Evolutionary conservation across 2,797 vertebrate genomes (phyloP).

Genomic region (Brotogeris chrysoptera): DNA sequence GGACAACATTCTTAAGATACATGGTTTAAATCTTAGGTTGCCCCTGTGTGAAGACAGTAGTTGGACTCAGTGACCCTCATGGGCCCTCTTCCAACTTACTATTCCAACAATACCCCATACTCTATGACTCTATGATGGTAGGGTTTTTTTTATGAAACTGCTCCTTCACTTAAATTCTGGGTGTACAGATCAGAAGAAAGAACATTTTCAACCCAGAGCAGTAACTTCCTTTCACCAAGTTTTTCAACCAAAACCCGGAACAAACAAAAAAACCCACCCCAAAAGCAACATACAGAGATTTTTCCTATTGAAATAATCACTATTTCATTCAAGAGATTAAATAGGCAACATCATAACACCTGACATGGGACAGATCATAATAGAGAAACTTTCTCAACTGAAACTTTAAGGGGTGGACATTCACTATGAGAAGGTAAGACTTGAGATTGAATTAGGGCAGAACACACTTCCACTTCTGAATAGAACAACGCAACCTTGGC

Average conservation of each 20-base stretch:
- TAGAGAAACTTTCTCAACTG: not conserved
- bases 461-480: not conserved
- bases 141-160: not conserved
- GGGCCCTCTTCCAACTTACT: not conserved
- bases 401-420: not conserved
- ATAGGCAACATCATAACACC: not conserved
- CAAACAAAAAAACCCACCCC: not conserved
- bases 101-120: not conserved
- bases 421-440: not conserved
- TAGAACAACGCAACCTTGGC: not conserved
- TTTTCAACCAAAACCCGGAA: not conserved
- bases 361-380: not conserved
- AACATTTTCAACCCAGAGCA: not conserved
- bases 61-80: not conserved
- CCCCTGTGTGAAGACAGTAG: not conserved
- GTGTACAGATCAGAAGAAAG: not conserved
- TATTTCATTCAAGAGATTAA: not conserved
- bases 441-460: not conserved
- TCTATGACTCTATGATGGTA: not conserved
- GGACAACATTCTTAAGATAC: not conserved
- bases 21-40: not conserved
- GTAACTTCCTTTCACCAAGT: not conserved
- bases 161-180: not conserved
- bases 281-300: not conserved
- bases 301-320: not conserved